phyloP scores from a whole-genome alignment of 2,113 vertebrate species.

The Paradisaea rubra region DNA sequence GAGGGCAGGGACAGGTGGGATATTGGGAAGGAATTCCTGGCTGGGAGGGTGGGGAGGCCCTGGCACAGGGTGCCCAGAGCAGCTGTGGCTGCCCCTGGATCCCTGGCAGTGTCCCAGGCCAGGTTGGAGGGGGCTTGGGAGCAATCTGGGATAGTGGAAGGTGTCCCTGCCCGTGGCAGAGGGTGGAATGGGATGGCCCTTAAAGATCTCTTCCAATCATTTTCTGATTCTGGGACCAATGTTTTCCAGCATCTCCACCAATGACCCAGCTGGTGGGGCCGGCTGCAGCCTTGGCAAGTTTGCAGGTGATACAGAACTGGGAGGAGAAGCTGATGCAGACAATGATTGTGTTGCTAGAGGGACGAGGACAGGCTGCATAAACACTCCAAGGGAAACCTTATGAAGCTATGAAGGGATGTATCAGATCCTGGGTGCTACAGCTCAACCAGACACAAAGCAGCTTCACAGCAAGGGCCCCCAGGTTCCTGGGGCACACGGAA shows the following conservation, averaged over 20 bases:
- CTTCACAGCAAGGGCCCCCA: background rate
- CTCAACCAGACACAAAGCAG: accelerated
- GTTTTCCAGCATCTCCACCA: background rate
- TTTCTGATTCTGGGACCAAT: too few species aligned
- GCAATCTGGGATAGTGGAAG: accelerated
- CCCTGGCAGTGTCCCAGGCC: background rate
- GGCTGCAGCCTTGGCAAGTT: too few species aligned
- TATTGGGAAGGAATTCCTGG: accelerated
- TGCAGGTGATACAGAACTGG: background rate
- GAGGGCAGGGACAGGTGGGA: background rate
- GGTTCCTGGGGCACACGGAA: accelerated
- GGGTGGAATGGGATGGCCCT: accelerated
- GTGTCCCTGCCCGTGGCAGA: accelerated
- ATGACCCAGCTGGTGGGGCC: background rate
- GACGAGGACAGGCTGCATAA: background rate
- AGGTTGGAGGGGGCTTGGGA: accelerated
- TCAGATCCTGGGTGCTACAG: accelerated
- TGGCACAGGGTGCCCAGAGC: background rate
- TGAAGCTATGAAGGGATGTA: background rate
- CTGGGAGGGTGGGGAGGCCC: background rate
- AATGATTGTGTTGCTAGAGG: background rate
- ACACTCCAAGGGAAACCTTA: background rate
- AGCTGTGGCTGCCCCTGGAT: background rate
- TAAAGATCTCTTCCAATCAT: background rate
- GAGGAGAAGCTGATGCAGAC: background rate